A percentile compares a stretch with the other conserved stretches of the same genome.
phyloP scores from a whole-genome alignment of 2,888 invertebrate genomes.

The Lydus trimaculatus region DNA sequence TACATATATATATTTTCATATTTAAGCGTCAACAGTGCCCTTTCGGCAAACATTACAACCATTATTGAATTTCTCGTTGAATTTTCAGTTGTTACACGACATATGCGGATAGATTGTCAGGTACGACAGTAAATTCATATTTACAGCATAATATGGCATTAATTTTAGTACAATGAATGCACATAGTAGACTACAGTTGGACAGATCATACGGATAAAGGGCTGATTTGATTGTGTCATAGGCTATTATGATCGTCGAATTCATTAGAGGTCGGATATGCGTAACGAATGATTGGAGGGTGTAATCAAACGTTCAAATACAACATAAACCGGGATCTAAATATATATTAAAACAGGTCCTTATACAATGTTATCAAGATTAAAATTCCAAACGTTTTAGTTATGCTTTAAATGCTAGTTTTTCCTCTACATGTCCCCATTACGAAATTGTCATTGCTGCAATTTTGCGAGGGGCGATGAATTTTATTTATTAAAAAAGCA shows the following conservation, averaged over 20 bases:
- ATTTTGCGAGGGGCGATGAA: slow-evolving; percentile 36
- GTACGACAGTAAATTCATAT: background rate
- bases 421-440: slow-evolving; percentile 36
- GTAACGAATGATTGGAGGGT: slow-evolving; percentile 29
- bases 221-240: slow-evolving; percentile 1
- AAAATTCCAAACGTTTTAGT: slow-evolving; percentile 50
- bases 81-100: background rate
- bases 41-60: too few species aligned
- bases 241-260: slow-evolving; percentile 1
- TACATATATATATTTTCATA: too few species aligned
- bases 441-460: slow-evolving; percentile 38
- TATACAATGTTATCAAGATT: slow-evolving; percentile 51
- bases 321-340: slow-evolving; percentile 30
- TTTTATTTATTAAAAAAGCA: slow-evolving; percentile 42
- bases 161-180: background rate
- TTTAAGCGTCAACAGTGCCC: too few species aligned
- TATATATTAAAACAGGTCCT: slow-evolving; percentile 42
- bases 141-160: background rate
- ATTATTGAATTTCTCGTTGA: too few species aligned
- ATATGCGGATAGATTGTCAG: background rate
- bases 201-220: background rate
- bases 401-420: slow-evolving; percentile 39
- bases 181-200: background rate
- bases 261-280: slow-evolving; percentile 27
- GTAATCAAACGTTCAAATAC: slow-evolving; percentile 21